Conservation (phyloP, 1,140 invertebrate species). For the Bilobella aurantiaca region DNA sequence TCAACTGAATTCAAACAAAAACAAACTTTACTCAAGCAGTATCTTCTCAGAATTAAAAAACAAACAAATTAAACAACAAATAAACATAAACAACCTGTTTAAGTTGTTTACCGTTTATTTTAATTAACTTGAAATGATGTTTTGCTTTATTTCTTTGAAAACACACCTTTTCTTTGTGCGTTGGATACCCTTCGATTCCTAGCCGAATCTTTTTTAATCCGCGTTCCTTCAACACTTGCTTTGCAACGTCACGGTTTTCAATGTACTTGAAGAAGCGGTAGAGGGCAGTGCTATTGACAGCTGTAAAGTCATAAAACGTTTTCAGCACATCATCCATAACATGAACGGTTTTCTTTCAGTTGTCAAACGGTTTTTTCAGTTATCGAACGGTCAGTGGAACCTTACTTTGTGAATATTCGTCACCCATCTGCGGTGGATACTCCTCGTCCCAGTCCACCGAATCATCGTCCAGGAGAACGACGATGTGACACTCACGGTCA, state of each 20-base stretch:
- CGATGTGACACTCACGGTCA: slow-evolving; percentile 81
- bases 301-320: slow-evolving; percentile 41
- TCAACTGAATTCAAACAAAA: slow-evolving; percentile 20
- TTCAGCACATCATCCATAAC: not conserved
- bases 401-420: slow-evolving; percentile 91
- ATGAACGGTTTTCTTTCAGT: no score
- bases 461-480: slow-evolving; percentile 90
- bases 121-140: slow-evolving; percentile 1
- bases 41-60: no score
- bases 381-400: slow-evolving; percentile 16
- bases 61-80: not conserved
- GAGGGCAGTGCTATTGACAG: slow-evolving; percentile 79
- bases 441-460: slow-evolving; percentile 97
- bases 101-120: no score
- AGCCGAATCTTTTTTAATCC: slow-evolving; percentile 98
- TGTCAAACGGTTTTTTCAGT: not conserved
- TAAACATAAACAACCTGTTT: no score
- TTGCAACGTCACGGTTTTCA: slow-evolving; percentile 97
- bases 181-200: slow-evolving; percentile 98
- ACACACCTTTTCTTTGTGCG: slow-evolving; percentile 90
- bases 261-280: slow-evolving; percentile 99
- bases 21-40: no score
- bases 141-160: slow-evolving; percentile 28
- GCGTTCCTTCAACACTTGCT: slow-evolving; percentile 95
- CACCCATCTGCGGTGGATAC: slow-evolving; percentile 90